These are phyloP conservation scores for Rhorus exstirpatorius DNA, from an alignment of 2,888 invertebrate genomes.

Conservation along the genomic window DNA sequence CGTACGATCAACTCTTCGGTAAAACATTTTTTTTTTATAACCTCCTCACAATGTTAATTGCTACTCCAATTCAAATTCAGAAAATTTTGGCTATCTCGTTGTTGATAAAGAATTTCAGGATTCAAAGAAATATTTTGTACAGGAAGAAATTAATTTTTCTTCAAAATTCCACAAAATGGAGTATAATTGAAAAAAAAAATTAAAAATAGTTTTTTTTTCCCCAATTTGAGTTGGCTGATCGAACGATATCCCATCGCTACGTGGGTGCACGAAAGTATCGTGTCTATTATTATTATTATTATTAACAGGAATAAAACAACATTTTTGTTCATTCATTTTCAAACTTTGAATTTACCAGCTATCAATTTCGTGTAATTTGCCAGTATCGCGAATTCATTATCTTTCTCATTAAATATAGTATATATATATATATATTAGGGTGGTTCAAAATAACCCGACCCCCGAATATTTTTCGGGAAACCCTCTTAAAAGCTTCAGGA, in stretches of 20 bases:
- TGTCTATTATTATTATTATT: conserved; percentile 29
- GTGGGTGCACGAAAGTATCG: conserved; percentile 53
- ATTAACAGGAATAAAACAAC: conserved; percentile 46
- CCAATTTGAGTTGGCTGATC: conserved; percentile 1
- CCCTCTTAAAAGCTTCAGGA: no score
- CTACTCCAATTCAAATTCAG: no score
- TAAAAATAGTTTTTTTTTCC: not conserved
- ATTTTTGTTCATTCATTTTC: conserved; percentile 4
- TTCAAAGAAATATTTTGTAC: not conserved
- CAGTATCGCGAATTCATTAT: conserved; percentile 36
- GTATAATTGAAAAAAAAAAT: no score
- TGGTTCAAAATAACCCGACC: no score
- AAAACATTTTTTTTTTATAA: no score
- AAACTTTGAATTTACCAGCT: conserved; percentile 47
- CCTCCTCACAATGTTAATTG: no score
- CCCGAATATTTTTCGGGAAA: no score
- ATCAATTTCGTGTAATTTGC: conserved; percentile 43
- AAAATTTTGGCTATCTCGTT: no score
- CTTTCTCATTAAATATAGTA: conserved; percentile 62
- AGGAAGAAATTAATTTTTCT: no score
- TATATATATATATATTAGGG: no score
- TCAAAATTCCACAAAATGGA: no score
- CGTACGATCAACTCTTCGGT: conserved; percentile 16
- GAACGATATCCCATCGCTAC: conserved; percentile 23
- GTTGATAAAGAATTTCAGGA: no score